phyloP scores from a whole-genome alignment of 2,888 invertebrate species.

The Herminia tarsipennalis region DNA sequence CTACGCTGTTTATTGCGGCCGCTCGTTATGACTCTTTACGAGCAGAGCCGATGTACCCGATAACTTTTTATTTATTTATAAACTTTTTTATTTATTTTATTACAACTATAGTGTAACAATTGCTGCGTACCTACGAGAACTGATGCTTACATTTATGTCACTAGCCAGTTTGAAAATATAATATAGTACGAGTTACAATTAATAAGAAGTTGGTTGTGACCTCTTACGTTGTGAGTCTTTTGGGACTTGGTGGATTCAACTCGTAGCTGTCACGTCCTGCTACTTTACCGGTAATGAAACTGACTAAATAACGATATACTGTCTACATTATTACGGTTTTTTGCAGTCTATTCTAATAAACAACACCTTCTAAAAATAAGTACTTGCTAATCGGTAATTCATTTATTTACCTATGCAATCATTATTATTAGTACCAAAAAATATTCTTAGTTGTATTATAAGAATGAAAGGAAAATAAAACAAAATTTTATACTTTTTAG shows the following conservation, averaged over 20 bases:
- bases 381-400: too few relatives aligned
- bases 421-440: too few relatives aligned
- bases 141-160: neutral
- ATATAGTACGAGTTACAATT: conserved; percentile 4
- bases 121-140: neutral
- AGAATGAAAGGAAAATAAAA: too few relatives aligned
- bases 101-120: conserved; percentile 17
- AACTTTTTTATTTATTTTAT: conserved; percentile 38
- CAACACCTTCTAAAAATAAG: too few relatives aligned
- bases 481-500: too few relatives aligned
- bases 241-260: conserved; percentile 12
- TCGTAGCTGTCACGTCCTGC: conserved; percentile 10
- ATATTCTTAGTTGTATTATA: too few relatives aligned
- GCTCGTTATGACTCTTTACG: conserved; percentile 71
- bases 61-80: conserved; percentile 55
- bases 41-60: conserved; percentile 53
- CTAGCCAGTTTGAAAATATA: neutral
- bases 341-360: too few relatives aligned
- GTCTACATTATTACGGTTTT: too few relatives aligned
- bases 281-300: conserved; percentile 18
- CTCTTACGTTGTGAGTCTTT: conserved; percentile 4
- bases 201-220: conserved; percentile 17
- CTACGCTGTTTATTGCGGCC: conserved; percentile 68
- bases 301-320: conserved; percentile 5
- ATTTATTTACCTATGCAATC: too few relatives aligned